Evolutionary conservation across 53 echinoderm and acorn worm genomes (phyloP).

Genomic region (Henricia sp.): DNA sequence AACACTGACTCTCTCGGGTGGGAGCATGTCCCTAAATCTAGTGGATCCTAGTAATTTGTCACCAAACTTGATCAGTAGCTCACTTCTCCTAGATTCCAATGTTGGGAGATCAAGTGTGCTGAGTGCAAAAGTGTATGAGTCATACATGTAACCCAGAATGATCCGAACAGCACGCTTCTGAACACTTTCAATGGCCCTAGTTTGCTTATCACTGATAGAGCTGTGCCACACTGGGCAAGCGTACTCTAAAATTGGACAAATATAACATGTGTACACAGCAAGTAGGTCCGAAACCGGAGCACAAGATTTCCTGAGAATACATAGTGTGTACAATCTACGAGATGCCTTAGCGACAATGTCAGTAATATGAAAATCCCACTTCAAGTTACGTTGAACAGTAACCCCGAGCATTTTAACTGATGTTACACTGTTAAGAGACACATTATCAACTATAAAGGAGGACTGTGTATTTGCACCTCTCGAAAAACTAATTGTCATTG

Average conservation of each 20-base stretch:
- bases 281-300: conserved; percentile 22
- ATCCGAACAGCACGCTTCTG: conserved; percentile 17
- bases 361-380: conserved; percentile 29
- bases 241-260: conserved; percentile 22
- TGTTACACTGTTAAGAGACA: conserved; percentile 15
- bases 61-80: too few relatives aligned
- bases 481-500: conserved; percentile 37
- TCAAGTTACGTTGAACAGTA: conserved; percentile 39
- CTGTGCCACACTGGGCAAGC: conserved; percentile 43
- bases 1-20: too few relatives aligned
- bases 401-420: conserved; percentile 30
- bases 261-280: conserved; percentile 13
- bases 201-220: conserved; percentile 19
- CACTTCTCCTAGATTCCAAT: conserved; percentile 4
- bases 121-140: conserved; percentile 13
- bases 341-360: conserved; percentile 52
- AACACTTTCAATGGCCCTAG: conserved; percentile 18
- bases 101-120: neutral
- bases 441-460: neutral
- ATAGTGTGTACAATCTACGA: conserved; percentile 41
- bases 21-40: too few relatives aligned
- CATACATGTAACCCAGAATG: neutral
- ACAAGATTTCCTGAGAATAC: conserved; percentile 32
- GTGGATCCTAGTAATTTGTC: too few relatives aligned
- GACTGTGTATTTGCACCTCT: neutral